These are phyloP conservation scores for Epizoanthus ramosus DNA, from an alignment of 92 coral and sea anemone genomes.

Conservation along the genomic window DNA sequence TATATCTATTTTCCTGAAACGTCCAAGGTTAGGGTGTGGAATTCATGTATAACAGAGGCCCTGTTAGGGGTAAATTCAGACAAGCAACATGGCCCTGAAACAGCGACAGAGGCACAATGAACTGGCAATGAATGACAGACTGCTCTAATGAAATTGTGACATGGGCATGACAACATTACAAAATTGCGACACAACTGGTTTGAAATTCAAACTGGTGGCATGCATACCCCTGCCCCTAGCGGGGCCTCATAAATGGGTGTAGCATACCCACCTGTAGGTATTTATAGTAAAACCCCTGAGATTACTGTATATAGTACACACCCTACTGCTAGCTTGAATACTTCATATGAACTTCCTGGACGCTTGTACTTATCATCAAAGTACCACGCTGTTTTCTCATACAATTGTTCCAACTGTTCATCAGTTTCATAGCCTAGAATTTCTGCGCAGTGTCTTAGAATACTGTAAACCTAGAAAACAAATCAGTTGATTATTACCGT, in stretches of 20 bases:
- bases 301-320: conserved; percentile 45
- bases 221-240: not conserved
- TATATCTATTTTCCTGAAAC: too few species aligned
- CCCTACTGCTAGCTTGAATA: conserved; percentile 94
- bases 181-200: too few species aligned
- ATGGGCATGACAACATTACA: too few species aligned
- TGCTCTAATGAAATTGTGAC: too few species aligned
- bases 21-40: too few species aligned
- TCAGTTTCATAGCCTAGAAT: conserved; percentile 92
- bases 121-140: too few species aligned
- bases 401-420: conserved; percentile 86
- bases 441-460: conserved; percentile 96
- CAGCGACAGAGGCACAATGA: too few species aligned
- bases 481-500: not conserved
- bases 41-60: too few species aligned
- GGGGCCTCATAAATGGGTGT: not conserved
- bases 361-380: conserved; percentile 88
- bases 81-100: too few species aligned
- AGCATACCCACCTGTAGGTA: not conserved
- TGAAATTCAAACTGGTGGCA: too few species aligned
- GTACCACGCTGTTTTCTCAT: conserved; percentile 93
- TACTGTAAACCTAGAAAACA: conserved; percentile 84
- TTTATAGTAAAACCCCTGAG: not conserved
- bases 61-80: too few species aligned
- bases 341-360: conserved; percentile 92